phyloP scores from a whole-genome alignment of 2,113 vertebrate genomes.

The Pangasianodon hypophthalmus region DNA sequence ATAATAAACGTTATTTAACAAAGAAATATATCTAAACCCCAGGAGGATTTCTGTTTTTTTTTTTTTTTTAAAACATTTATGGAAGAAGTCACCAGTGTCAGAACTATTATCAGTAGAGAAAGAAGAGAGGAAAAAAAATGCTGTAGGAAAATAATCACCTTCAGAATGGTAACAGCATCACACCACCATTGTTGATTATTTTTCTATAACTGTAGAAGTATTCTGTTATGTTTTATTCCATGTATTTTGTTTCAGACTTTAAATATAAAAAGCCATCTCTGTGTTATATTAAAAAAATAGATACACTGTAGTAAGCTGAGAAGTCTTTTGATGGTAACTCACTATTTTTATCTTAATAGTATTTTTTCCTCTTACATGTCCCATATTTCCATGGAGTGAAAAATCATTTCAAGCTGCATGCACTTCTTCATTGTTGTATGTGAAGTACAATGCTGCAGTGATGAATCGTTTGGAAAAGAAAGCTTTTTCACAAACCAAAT shows the following conservation, averaged over 20 bases:
- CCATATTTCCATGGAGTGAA: slow-evolving; percentile 34
- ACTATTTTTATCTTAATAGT: slow-evolving; percentile 27
- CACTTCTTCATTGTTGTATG: slow-evolving; percentile 39
- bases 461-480: slow-evolving; percentile 45
- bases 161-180: background rate
- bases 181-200: background rate
- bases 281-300: slow-evolving; percentile 21
- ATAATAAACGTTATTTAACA: background rate
- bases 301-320: background rate
- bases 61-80: background rate
- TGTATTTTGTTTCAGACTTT: background rate
- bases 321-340: slow-evolving; percentile 16
- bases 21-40: background rate
- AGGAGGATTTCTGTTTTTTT: background rate
- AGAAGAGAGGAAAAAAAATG: background rate
- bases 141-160: background rate
- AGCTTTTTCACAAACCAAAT: slow-evolving; percentile 43
- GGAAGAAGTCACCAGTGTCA: background rate
- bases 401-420: slow-evolving; percentile 47
- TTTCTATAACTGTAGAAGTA: background rate
- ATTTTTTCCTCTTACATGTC: slow-evolving; percentile 5
- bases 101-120: background rate
- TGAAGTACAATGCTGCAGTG: slow-evolving; percentile 22
- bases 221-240: background rate
- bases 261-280: background rate